Percentiles rank a stretch among this genome's conserved stretches.
These are phyloP conservation scores for Carassius auratus DNA, from an alignment of 2,113 vertebrate species.

Conservation along the genomic window DNA sequence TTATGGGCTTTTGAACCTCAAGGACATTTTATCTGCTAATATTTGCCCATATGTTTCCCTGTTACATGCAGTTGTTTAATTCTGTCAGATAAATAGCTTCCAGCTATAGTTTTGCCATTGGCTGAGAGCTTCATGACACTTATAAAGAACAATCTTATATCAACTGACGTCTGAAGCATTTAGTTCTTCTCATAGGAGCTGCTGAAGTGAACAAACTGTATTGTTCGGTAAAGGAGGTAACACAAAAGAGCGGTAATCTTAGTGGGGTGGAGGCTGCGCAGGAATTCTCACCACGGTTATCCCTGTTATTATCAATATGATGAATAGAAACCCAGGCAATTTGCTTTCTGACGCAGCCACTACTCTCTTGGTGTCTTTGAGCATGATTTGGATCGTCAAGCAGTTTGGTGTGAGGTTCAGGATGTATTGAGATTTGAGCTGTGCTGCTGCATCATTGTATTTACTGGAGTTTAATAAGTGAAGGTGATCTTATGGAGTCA, in stretches of 20 bases:
- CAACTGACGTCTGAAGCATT: constrained; percentile 26
- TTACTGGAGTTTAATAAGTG: not conserved
- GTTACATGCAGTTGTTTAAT: not conserved
- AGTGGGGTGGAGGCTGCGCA: constrained; percentile 37
- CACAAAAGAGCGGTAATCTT: constrained; percentile 26
- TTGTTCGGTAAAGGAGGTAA: constrained; percentile 13
- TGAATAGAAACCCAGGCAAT: not conserved
- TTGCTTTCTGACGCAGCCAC: constrained; percentile 5
- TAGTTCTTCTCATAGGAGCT: constrained; percentile 10
- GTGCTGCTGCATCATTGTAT: not conserved
- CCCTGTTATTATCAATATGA: not conserved
- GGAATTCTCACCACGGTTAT: constrained; percentile 12
- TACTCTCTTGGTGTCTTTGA: constrained; percentile 2
- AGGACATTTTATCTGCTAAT: not conserved
- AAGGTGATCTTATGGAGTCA: not conserved
- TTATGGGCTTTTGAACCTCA: not conserved
- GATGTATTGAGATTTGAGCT: not conserved
- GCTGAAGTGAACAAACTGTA: constrained; percentile 17
- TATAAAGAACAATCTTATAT: constrained; percentile 1
- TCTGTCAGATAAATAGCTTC: not conserved
- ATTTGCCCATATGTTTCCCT: not conserved
- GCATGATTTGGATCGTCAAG: not conserved
- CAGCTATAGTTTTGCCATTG: not conserved
- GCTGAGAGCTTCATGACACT: constrained; percentile 9
- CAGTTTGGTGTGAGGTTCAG: not conserved